Evolutionary conservation across 2,888 invertebrate genomes (phyloP), one percentile per base, ranked within the genome.

Genomic region (Mechanitis mazaeus): DNA sequence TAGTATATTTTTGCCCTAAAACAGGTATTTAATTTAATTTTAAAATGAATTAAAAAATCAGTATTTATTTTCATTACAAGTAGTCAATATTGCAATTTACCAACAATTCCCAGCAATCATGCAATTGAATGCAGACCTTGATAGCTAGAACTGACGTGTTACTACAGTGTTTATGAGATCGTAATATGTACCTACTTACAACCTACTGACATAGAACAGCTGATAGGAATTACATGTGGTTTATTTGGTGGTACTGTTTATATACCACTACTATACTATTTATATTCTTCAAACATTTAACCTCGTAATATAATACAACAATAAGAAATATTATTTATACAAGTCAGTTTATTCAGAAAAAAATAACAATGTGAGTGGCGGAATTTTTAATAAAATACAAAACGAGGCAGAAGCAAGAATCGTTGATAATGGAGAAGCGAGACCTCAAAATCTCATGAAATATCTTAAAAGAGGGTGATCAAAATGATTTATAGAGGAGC

Each of bases 401-500:
- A 53, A 33, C 28, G 9, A 45, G 33, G 31, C 50, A 28, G 47
- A 50, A 11, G 6, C 28, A 31, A 4, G 31, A 50, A 50, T 50
- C 31, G 28, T 31, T 9, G 31, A 31, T 6, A 50, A 28, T 31
- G 50, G 7, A 9, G 31, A 31, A 54, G 56, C 33, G 53, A 55
- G 35, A 59, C 45, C 45, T 35, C 12, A 69, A 61, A 67, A 64
- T 64, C 61, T 65, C 61, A 65, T 66, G 73, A 79, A 78, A 71
- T 74, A 75, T 63, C 67, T 75, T 31, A 31, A 78, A 79, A 72
- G 74, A 75, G 66, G 57, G 66, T 73, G 71, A 79, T 84, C 79
- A 81, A 81, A 78, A 78, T 80, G 78, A 85, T 84, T 84, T 78
- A 80, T 80, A 69, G 69, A 61, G 56, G 64, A 68, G 74, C 78